These are phyloP conservation scores for Synanthedon formicaeformis DNA, from an alignment of 2,888 invertebrate genomes.

Conservation along the genomic window DNA sequence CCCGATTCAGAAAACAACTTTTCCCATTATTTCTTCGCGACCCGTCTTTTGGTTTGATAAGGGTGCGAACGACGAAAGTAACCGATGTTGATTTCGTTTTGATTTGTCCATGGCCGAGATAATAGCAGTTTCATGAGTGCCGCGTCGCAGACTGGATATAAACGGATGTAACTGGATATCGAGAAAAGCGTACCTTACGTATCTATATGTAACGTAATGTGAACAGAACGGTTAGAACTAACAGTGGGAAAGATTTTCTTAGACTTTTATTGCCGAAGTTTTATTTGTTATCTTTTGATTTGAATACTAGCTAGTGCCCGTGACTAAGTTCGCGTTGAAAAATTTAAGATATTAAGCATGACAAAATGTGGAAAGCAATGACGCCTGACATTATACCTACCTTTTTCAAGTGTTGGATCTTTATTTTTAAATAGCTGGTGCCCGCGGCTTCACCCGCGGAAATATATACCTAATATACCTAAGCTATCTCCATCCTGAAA, in stretches of 20 bases:
- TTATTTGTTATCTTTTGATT: too few species aligned
- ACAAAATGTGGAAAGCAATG: too few species aligned
- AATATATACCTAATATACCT: too few species aligned
- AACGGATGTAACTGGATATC: conserved; percentile 10
- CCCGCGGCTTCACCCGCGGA: too few species aligned
- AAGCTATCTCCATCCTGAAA: too few species aligned
- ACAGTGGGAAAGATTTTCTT: neutral
- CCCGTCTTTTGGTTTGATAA: conserved; percentile 49
- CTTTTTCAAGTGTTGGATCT: too few species aligned
- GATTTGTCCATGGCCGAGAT: conserved; percentile 52
- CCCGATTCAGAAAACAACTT: conserved; percentile 33
- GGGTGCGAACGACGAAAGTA: conserved; percentile 55
- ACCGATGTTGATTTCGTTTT: conserved; percentile 64
- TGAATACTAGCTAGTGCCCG: too few species aligned
- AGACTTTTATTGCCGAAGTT: too few species aligned
- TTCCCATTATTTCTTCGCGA: conserved; percentile 48
- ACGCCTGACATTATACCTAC: too few species aligned
- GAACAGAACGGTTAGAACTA: neutral
- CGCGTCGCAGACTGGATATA: conserved; percentile 11
- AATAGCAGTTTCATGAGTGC: conserved; percentile 55
- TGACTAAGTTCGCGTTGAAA: too few species aligned
- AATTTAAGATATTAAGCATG: too few species aligned
- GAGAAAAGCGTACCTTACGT: conserved; percentile 19
- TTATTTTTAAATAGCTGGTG: too few species aligned
- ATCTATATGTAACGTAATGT: conserved; percentile 15